Percentiles rank a stretch among this genome's conserved stretches.
Conservation (phyloP, 2,888 invertebrate species). For the Protophormia terraenovae region DNA sequence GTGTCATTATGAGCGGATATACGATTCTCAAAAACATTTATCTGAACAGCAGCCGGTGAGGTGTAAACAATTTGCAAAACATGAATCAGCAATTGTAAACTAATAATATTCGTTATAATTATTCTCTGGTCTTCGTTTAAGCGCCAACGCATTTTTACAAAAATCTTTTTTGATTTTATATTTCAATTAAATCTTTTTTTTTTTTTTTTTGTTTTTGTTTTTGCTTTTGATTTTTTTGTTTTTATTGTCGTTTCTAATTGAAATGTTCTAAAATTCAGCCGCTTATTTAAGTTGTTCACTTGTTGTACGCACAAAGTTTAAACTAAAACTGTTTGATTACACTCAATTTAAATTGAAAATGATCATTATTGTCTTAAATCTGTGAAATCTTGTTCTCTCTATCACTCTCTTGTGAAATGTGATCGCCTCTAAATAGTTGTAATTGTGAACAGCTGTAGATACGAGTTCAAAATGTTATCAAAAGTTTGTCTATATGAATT, state of each 20-base stretch:
- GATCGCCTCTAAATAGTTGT: slow-evolving; percentile 12
- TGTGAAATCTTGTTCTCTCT: neutral
- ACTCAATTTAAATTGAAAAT: slow-evolving; percentile 29
- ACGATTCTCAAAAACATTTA: slow-evolving; percentile 72
- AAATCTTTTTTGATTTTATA: neutral
- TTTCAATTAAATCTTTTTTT: neutral
- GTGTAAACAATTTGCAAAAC: slow-evolving; percentile 45
- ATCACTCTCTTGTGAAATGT: neutral
- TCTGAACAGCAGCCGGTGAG: slow-evolving; percentile 60
- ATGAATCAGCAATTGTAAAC: slow-evolving; percentile 21
- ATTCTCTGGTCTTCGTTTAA: neutral
- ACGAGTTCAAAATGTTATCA: slow-evolving; percentile 70
- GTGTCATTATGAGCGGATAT: slow-evolving; percentile 74
- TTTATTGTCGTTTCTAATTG: neutral
- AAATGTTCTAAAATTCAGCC: slow-evolving; percentile 32
- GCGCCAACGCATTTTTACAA: slow-evolving; percentile 54
- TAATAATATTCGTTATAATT: neutral
- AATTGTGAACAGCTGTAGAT: slow-evolving; percentile 33
- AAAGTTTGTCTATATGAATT: slow-evolving; percentile 20
- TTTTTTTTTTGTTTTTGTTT: neutral
- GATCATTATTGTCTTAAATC: slow-evolving; percentile 18
- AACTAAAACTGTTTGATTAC: slow-evolving; percentile 62
- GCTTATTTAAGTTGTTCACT: slow-evolving; percentile 28
- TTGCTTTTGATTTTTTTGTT: neutral
- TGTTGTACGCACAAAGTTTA: slow-evolving; percentile 62